Conservation (phyloP, 2,888 invertebrate species). For the Dryobotodes eremita region DNA sequence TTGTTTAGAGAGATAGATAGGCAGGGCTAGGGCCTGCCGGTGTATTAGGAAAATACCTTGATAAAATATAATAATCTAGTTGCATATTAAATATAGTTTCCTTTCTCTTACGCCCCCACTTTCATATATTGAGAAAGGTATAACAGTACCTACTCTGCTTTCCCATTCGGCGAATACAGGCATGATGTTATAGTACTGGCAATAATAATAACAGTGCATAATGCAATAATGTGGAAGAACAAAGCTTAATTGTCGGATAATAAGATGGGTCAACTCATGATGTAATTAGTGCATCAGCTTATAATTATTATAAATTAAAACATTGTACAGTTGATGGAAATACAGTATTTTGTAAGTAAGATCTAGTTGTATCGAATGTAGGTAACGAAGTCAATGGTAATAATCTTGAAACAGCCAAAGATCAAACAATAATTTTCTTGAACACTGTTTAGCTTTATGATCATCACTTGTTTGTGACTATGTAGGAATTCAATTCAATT, state of each 20-base stretch:
- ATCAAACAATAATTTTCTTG: conserved; percentile 19
- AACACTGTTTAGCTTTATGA: conserved; percentile 11
- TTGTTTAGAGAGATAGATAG: no score
- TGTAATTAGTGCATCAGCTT: conserved; percentile 43
- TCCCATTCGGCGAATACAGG: no score
- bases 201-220: conserved; percentile 38
- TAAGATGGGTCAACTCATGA: conserved; percentile 47
- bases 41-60: no score
- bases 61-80: no score
- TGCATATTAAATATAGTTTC: no score
- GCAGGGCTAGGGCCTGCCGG: no score
- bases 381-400: conserved; percentile 10
- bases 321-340: conserved; percentile 54
- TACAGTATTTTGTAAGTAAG: conserved; percentile 35
- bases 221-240: conserved; percentile 45
- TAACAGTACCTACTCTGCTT: no score
- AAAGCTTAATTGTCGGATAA: conserved; percentile 59
- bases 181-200: neutral
- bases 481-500: neutral
- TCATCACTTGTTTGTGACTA: conserved; percentile 15
- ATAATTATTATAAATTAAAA: conserved; percentile 49
- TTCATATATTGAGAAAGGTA: no score
- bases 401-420: conserved; percentile 24
- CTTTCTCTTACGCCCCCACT: no score
- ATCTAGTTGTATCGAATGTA: conserved; percentile 32